Percentiles rank a stretch among this genome's conserved stretches.
These are phyloP conservation scores for Microplitis mediator DNA, from an alignment of 1,140 invertebrate species.

Conservation along the genomic window DNA sequence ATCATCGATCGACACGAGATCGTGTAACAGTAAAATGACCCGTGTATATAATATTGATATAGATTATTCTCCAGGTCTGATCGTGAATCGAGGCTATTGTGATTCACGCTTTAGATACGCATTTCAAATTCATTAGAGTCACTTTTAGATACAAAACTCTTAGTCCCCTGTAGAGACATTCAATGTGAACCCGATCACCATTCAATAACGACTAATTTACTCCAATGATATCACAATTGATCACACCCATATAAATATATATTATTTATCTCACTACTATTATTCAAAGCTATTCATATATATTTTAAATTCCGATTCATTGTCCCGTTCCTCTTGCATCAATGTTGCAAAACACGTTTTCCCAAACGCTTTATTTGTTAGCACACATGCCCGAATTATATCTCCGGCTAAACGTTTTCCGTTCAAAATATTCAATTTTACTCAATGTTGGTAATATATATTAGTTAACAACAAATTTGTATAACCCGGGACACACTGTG, in stretches of 20 bases:
- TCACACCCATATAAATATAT: no score
- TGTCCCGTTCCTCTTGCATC: no score
- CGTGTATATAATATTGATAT: constrained; percentile 5
- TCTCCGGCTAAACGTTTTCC: no score
- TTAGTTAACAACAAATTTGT: no score
- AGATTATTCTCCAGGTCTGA: not conserved
- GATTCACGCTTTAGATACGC: constrained; percentile 6
- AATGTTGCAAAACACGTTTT: no score
- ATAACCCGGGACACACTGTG: no score
- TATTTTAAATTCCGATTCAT: no score
- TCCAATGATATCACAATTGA: constrained; percentile 13
- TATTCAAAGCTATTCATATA: no score
- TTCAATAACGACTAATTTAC: constrained; percentile 12
- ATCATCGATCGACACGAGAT: not conserved
- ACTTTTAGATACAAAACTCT: not conserved
- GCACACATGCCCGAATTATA: no score
- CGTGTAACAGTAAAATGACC: constrained; percentile 15
- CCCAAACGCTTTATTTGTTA: no score
- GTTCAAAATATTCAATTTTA: not conserved
- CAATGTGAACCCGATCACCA: not conserved
- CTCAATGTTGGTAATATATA: not conserved
- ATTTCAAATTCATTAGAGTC: constrained; percentile 21
- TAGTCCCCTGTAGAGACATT: constrained; percentile 19
- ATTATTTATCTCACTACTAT: no score
- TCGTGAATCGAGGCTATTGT: constrained; percentile 10